Conservation (phyloP, 2,113 vertebrate genomes). For the Phyllopteryx taeniolatus region DNA sequence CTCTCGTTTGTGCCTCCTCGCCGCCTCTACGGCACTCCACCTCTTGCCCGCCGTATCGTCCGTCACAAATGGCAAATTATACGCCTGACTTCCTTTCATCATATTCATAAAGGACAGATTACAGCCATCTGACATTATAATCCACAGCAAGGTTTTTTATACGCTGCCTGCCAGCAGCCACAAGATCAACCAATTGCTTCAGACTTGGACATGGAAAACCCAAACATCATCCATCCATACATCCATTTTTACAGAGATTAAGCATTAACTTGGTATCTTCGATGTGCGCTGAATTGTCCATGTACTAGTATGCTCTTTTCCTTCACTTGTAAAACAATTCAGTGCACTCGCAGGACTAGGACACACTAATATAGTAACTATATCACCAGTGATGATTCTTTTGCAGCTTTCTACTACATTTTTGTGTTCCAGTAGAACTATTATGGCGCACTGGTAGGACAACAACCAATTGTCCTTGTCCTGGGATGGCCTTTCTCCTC, state of each 20-base stretch:
- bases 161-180: slow-evolving; percentile 4
- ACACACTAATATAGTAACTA: too few species aligned
- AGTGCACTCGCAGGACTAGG: too few species aligned
- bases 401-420: too few species aligned
- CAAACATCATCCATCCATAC: neutral
- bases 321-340: too few species aligned
- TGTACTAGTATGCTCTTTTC: too few species aligned
- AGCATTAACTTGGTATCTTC: neutral
- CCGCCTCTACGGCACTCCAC: slow-evolving; percentile 42
- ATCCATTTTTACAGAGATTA: neutral
- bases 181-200: neutral
- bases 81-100: slow-evolving; percentile 40
- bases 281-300: too few species aligned
- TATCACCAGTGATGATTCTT: too few species aligned
- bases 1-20: neutral
- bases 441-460: too few species aligned
- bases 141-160: slow-evolving; percentile 38
- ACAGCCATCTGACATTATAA: slow-evolving; percentile 51
- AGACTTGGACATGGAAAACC: neutral
- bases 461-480: too few species aligned
- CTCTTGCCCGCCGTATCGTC: slow-evolving; percentile 54
- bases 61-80: slow-evolving; percentile 66
- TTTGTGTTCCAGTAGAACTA: too few species aligned
- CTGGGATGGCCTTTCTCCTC: too few species aligned
- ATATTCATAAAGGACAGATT: slow-evolving; percentile 58